Evolutionary conservation across 2,888 invertebrate species (phyloP).

Genomic region (Meghimatium bilineatum): DNA sequence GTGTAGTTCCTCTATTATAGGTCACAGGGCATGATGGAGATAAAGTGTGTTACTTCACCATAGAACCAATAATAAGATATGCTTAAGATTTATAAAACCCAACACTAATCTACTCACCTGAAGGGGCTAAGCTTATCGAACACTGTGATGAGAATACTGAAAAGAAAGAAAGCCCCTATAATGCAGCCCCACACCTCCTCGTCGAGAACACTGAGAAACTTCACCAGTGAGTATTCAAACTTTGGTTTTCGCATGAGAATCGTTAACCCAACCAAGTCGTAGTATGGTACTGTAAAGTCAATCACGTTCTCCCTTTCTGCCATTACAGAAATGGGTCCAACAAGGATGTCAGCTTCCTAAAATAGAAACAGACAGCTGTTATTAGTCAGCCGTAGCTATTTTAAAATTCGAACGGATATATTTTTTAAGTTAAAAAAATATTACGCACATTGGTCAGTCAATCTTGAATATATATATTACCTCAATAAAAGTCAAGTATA

Average conservation of each 20-base stretch:
- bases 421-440: no score
- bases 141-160: slow-evolving; percentile 90
- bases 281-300: slow-evolving; percentile 98
- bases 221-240: slow-evolving; percentile 93
- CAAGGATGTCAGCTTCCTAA: slow-evolving; percentile 91
- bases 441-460: no score
- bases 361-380: slow-evolving; percentile 30
- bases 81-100: background rate
- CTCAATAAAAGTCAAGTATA: no score
- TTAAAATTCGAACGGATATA: no score
- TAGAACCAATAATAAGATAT: no score
- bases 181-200: slow-evolving; percentile 98
- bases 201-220: slow-evolving; percentile 96
- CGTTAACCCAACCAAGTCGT: slow-evolving; percentile 97
- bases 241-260: slow-evolving; percentile 95
- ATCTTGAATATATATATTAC: no score
- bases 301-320: slow-evolving; percentile 92
- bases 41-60: no score
- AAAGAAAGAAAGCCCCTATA: slow-evolving; percentile 75
- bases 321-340: slow-evolving; percentile 96
- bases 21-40: no score
- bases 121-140: slow-evolving; percentile 85
- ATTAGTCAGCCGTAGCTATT: no score
- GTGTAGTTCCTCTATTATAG: no score
- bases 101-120: slow-evolving; percentile 41